Conservation (phyloP, 1,140 invertebrate genomes). For the Drepana arcuata region DNA sequence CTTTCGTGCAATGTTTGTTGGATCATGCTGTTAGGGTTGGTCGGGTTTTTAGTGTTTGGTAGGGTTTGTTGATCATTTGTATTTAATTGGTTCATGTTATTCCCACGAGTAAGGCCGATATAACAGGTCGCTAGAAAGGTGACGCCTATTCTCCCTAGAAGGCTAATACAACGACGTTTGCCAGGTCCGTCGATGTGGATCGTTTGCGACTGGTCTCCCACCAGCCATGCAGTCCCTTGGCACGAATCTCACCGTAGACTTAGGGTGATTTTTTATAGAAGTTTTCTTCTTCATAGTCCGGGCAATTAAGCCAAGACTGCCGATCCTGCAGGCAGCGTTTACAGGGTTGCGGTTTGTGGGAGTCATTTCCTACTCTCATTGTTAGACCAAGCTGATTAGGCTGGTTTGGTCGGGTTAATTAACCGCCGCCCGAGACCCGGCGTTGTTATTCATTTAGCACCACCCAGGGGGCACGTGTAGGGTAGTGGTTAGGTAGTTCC, state of each 20-base stretch:
- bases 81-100: slow-evolving; percentile 9
- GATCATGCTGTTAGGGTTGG: slow-evolving; percentile 4
- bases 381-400: too few relatives aligned
- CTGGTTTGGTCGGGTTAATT: slow-evolving; percentile 4
- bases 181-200: slow-evolving; percentile 16
- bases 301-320: slow-evolving; percentile 9
- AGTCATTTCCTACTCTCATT: slow-evolving; percentile 14
- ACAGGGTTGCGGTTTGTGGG: neutral
- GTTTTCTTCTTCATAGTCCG: slow-evolving; percentile 11
- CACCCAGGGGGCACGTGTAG: too few relatives aligned
- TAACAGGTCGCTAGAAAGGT: slow-evolving; percentile 14
- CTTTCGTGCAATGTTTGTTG: slow-evolving; percentile 11
- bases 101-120: slow-evolving; percentile 19
- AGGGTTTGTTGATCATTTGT: too few relatives aligned
- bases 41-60: too few relatives aligned
- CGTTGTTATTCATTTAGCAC: too few relatives aligned
- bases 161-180: slow-evolving; percentile 12
- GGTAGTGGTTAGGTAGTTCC: too few relatives aligned
- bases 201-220: too few relatives aligned
- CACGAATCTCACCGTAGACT: slow-evolving; percentile 12
- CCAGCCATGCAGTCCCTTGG: slow-evolving; percentile 10
- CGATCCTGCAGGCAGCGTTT: slow-evolving; percentile 1
- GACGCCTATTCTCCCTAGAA: slow-evolving; percentile 16
- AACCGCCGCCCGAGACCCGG: slow-evolving; percentile 11
- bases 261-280: slow-evolving; percentile 16